phyloP scores from a whole-genome alignment of 2,888 invertebrate genomes.

The Malthinus seriepunctatus region DNA sequence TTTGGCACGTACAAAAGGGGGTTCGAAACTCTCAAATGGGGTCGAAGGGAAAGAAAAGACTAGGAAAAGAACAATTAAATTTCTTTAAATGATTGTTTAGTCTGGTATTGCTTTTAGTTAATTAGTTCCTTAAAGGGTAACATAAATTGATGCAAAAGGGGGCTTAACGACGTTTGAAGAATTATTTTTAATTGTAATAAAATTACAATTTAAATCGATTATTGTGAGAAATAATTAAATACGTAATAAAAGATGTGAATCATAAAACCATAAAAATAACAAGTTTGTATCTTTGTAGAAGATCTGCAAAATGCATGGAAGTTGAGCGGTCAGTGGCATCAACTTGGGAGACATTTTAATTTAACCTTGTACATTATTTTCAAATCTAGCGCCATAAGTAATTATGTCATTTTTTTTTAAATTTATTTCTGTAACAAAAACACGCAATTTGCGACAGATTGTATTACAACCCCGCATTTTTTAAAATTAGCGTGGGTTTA shows the following conservation, averaged over 20 bases:
- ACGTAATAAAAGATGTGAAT: constrained; percentile 1
- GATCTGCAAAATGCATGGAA: background rate
- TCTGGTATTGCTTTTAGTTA: background rate
- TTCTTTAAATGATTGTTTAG: background rate
- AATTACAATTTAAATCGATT: background rate
- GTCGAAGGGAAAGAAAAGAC: background rate
- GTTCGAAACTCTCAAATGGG: background rate
- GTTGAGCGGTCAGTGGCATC: constrained; percentile 35
- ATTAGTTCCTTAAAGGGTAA: no score
- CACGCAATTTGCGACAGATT: background rate
- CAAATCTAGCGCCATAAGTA: constrained; percentile 18
- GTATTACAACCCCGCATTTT: constrained; percentile 8
- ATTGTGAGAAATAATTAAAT: background rate
- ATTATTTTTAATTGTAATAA: no score
- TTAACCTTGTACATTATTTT: constrained; percentile 36
- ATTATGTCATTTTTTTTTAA: background rate
- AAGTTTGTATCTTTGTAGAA: constrained; percentile 2
- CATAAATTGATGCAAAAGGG: no score
- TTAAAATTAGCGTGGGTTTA: constrained; percentile 8
- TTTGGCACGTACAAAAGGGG: constrained; percentile 3
- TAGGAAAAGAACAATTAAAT: constrained; percentile 1
- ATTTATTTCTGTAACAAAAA: background rate
- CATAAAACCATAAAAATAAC: background rate
- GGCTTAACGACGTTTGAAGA: no score
- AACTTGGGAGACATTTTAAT: constrained; percentile 32